A percentile compares a stretch with the other conserved stretches of the same genome.
Conservation (phyloP, 2,797 vertebrate genomes). For the Xenopus petersii region DNA sequence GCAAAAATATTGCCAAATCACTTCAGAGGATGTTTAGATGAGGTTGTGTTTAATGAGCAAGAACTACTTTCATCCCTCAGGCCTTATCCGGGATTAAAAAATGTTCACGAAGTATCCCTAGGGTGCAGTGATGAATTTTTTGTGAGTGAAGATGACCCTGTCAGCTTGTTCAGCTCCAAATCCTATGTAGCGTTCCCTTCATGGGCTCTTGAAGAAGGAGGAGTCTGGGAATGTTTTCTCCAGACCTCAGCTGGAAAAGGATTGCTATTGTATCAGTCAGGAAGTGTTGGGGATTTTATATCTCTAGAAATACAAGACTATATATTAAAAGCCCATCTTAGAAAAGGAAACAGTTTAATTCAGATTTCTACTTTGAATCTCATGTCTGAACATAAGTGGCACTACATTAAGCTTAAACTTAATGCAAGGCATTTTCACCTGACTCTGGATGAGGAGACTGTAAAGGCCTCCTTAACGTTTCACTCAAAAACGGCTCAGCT, state of each 20-base stretch:
- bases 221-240: slow-evolving; percentile 70
- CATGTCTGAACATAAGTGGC: slow-evolving; percentile 80
- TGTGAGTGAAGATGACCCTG: slow-evolving; percentile 76
- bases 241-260: slow-evolving; percentile 75
- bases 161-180: slow-evolving; percentile 90
- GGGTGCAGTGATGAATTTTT: slow-evolving; percentile 89
- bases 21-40: slow-evolving; percentile 83
- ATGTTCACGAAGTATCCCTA: slow-evolving; percentile 80
- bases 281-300: slow-evolving; percentile 75
- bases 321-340: slow-evolving; percentile 69
- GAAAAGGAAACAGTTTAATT: slow-evolving; percentile 67
- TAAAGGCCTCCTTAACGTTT: slow-evolving; percentile 66
- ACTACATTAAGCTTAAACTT: slow-evolving; percentile 72
- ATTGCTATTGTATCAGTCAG: slow-evolving; percentile 80
- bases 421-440: slow-evolving; percentile 73
- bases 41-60: slow-evolving; percentile 77
- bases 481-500: slow-evolving; percentile 65
- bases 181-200: slow-evolving; percentile 79
- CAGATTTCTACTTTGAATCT: slow-evolving; percentile 69
- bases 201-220: slow-evolving; percentile 66
- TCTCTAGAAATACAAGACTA: slow-evolving; percentile 82
- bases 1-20: slow-evolving; percentile 57
- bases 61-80: slow-evolving; percentile 79
- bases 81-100: slow-evolving; percentile 78
- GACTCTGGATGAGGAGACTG: slow-evolving; percentile 70